phyloP scores from a whole-genome alignment of 2,113 vertebrate genomes.

The Romanogobio albipinnatus region DNA sequence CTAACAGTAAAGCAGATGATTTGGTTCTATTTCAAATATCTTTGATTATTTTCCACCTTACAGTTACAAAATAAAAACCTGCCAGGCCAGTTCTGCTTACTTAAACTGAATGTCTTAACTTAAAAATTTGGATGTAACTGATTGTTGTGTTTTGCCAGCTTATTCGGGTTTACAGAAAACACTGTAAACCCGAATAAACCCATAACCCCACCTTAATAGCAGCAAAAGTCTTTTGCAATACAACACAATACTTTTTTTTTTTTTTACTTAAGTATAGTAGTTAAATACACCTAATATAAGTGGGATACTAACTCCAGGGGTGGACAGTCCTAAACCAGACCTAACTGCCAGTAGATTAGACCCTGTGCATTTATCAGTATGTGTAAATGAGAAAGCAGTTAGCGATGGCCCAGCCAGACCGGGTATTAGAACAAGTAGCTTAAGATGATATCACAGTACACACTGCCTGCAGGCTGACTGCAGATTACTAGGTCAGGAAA shows the following conservation, averaged over 20 bases:
- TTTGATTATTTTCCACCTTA: too few relatives aligned
- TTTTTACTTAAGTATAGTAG: background rate
- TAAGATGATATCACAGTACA: slow-evolving; percentile 77
- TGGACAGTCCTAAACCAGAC: slow-evolving; percentile 56
- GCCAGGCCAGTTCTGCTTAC: too few relatives aligned
- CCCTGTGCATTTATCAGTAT: slow-evolving; percentile 76
- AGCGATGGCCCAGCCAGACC: slow-evolving; percentile 74
- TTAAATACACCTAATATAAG: background rate
- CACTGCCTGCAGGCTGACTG: slow-evolving; percentile 76
- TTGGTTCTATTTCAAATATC: too few relatives aligned
- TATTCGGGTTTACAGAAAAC: too few relatives aligned
- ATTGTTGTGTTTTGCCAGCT: too few relatives aligned
- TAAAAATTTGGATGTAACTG: too few relatives aligned
- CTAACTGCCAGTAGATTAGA: slow-evolving; percentile 39
- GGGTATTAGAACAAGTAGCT: slow-evolving; percentile 82
- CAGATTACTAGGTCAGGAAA: slow-evolving; percentile 75
- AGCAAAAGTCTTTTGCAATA: background rate
- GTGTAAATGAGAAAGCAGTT: slow-evolving; percentile 81
- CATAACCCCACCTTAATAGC: background rate
- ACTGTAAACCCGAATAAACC: too few relatives aligned
- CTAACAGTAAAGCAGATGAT: too few relatives aligned
- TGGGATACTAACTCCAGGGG: background rate
- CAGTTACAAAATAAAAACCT: too few relatives aligned
- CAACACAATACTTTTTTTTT: background rate
- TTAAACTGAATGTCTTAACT: too few relatives aligned